These are phyloP conservation scores for Sphinx pinastri DNA, from an alignment of 2,888 invertebrate species.

Conservation along the genomic window DNA sequence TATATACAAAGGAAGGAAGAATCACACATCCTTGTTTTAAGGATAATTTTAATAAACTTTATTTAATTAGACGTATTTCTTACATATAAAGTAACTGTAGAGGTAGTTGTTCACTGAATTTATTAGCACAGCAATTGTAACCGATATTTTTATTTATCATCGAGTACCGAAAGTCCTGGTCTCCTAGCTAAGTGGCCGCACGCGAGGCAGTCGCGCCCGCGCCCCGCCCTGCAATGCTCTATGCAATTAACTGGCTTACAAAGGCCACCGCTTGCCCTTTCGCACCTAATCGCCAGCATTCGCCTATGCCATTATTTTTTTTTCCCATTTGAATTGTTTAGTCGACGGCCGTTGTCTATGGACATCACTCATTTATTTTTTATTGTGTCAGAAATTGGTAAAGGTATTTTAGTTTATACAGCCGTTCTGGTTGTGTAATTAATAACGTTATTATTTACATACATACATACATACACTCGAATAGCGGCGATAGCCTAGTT, in stretches of 20 bases:
- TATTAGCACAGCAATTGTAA: too few species aligned
- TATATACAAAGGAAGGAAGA: too few species aligned
- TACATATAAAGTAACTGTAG: too few species aligned
- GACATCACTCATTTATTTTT: not conserved
- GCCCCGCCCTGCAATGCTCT: constrained; percentile 25
- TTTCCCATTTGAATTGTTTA: not conserved
- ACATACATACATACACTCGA: too few species aligned
- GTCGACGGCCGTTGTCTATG: not conserved
- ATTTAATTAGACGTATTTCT: too few species aligned
- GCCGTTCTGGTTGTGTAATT: too few species aligned
- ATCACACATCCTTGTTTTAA: too few species aligned
- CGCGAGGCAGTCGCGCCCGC: constrained; percentile 18
- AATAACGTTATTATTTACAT: too few species aligned
- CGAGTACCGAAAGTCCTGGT: not conserved
- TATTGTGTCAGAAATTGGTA: too few species aligned
- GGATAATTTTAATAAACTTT: too few species aligned
- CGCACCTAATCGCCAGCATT: constrained; percentile 25
- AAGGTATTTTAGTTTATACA: not conserved
- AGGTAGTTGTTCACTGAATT: too few species aligned
- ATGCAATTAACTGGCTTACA: constrained; percentile 21
- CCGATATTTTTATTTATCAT: not conserved
- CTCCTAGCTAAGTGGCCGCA: constrained; percentile 10
- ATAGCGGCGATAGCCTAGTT: too few species aligned
- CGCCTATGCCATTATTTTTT: constrained; percentile 1
- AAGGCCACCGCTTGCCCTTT: constrained; percentile 27